A percentile compares a stretch with the other conserved stretches of the same genome.
Evolutionary conservation across 2,113 vertebrate species (phyloP).

Genomic region (human): DNA sequence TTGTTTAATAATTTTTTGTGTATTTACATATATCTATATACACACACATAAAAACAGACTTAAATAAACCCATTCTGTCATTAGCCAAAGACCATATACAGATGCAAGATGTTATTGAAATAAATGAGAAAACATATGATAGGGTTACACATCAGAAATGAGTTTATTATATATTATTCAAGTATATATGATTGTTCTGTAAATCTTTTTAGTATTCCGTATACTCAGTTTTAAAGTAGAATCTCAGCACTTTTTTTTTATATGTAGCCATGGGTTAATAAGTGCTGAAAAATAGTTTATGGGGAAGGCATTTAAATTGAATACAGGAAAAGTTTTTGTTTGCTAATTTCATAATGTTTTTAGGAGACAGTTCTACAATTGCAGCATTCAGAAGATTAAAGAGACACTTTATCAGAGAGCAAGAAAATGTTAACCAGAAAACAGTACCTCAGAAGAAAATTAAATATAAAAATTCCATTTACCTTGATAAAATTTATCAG

Average conservation of each 20-base stretch:
- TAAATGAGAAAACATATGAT: not conserved
- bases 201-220: not conserved
- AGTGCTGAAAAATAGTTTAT: not conserved
- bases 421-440: not conserved
- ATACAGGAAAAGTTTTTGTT: not conserved
- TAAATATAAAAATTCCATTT: constrained; percentile 31
- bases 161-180: not conserved
- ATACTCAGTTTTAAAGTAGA: not conserved
- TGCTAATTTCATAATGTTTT: not conserved
- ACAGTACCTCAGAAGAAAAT: not conserved
- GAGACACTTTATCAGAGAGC: not conserved
- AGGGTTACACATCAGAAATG: not conserved
- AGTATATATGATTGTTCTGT: not conserved
- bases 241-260: not conserved
- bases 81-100: not conserved
- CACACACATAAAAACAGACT: not conserved
- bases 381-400: not conserved
- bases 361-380: not conserved
- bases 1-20: not conserved
- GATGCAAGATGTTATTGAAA: not conserved
- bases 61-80: not conserved
- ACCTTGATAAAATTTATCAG: not conserved
- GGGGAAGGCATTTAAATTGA: not conserved
- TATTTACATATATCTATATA: not conserved
- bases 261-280: not conserved